phyloP scores from a whole-genome alignment of 2,888 invertebrate genomes.

The Caenorhabditis panamensis region DNA sequence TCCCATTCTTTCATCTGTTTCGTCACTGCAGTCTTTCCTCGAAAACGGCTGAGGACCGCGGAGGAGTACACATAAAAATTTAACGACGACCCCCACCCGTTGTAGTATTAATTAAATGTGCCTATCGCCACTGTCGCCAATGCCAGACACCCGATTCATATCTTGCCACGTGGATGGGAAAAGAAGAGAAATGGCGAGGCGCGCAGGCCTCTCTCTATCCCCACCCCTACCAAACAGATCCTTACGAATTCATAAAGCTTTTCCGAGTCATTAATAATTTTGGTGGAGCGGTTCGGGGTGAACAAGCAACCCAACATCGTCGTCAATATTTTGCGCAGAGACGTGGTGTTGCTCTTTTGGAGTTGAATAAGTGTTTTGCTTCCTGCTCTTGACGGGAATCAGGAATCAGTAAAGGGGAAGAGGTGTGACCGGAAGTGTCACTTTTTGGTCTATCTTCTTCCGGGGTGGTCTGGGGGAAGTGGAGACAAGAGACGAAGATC shows the following conservation, averaged over 20 bases:
- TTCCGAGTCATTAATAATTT: conserved; percentile 51
- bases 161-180: conserved; percentile 4
- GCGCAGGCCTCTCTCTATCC: no score
- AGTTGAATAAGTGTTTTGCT: no score
- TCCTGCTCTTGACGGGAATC: no score
- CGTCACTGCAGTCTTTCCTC: conserved; percentile 31
- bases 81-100: conserved; percentile 36
- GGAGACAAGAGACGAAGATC: no score
- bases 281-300: conserved; percentile 3
- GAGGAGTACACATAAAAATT: conserved; percentile 44
- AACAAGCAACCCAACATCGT: conserved; percentile 9
- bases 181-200: not conserved
- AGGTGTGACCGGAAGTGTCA: conserved; percentile 8
- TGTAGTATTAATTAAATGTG: conserved; percentile 46
- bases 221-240: conserved; percentile 6
- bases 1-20: conserved; percentile 14
- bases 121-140: not conserved
- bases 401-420: not conserved
- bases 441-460: no score
- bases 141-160: not conserved
- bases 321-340: conserved; percentile 6
- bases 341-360: not conserved
- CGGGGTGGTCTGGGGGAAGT: no score
- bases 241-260: conserved; percentile 39
- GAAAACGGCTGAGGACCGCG: conserved; percentile 4